These are phyloP conservation scores for Megaceryle torquata DNA, from an alignment of 2,113 vertebrate genomes.

Conservation along the genomic window DNA sequence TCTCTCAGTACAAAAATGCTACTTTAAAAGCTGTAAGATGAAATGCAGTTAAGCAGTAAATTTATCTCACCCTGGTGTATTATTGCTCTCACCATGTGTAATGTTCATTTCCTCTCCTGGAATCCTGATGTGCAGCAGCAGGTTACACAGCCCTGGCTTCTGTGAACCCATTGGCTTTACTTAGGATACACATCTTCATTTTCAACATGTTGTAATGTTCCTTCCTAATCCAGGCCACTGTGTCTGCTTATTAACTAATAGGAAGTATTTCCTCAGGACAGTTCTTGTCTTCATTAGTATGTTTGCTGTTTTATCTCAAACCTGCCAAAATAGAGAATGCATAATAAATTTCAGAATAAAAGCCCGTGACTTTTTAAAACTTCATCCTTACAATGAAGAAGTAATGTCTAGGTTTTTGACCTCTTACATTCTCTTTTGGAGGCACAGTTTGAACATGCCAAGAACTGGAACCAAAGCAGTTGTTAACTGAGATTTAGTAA, in stretches of 20 bases:
- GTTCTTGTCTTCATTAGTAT: constrained; percentile 64
- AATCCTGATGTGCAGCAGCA: constrained; percentile 35
- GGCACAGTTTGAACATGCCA: not conserved
- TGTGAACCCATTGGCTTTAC: constrained; percentile 7
- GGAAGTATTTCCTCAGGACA: constrained; percentile 59
- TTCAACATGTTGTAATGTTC: constrained; percentile 60
- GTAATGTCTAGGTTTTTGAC: not conserved
- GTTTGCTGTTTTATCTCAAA: constrained; percentile 71
- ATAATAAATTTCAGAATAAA: constrained; percentile 57
- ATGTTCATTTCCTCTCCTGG: constrained; percentile 53
- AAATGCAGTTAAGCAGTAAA: constrained; percentile 16
- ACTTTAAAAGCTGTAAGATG: constrained; percentile 18
- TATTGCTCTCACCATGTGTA: constrained; percentile 15
- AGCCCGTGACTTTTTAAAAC: constrained; percentile 24
- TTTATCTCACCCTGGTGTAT: constrained; percentile 54
- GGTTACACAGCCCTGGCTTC: constrained; percentile 32
- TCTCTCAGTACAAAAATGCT: constrained; percentile 14
- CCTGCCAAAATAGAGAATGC: constrained; percentile 47
- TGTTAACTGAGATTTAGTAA: not conserved
- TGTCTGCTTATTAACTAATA: constrained; percentile 66
- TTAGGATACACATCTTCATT: constrained; percentile 41
- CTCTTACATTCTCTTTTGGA: not conserved
- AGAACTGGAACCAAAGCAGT: not conserved
- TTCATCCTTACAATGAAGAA: not conserved
- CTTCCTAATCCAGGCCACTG: constrained; percentile 60